Percentiles rank a stretch among this genome's conserved stretches.
Evolutionary conservation across 1,140 invertebrate genomes (phyloP).

Genomic region (Triops cancriformis): DNA sequence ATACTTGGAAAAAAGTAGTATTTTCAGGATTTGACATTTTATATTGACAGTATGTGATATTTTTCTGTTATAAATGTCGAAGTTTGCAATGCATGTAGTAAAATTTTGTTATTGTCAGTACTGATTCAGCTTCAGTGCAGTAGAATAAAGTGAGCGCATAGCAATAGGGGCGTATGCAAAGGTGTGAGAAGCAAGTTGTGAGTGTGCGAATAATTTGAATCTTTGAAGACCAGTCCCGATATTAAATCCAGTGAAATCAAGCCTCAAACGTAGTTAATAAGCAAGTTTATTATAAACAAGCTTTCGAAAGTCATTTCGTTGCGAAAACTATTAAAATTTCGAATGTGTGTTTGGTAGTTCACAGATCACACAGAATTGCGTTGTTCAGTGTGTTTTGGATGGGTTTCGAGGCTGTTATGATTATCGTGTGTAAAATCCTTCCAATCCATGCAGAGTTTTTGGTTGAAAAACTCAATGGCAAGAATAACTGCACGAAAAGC

Average conservation of each 20-base stretch:
- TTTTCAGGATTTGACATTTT: neutral
- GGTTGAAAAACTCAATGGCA: too few species aligned
- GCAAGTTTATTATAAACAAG: neutral
- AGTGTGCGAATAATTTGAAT: neutral
- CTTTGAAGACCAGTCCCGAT: neutral
- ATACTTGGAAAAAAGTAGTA: too few species aligned
- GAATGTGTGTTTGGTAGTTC: too few species aligned
- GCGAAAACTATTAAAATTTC: neutral
- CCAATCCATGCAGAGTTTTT: neutral
- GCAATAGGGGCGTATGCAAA: neutral
- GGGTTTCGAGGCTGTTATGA: too few species aligned
- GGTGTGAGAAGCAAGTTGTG: neutral
- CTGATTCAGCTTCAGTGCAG: neutral
- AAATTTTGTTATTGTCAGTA: neutral
- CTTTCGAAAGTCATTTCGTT: neutral
- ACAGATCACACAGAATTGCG: too few species aligned
- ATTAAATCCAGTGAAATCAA: neutral
- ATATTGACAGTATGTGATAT: neutral
- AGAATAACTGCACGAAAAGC: too few species aligned
- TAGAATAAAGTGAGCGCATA: neutral
- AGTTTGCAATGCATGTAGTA: neutral
- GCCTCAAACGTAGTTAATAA: neutral
- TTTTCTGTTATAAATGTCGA: neutral
- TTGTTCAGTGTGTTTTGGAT: too few species aligned
- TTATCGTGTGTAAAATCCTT: neutral